phyloP scores from a whole-genome alignment of 1,140 invertebrate genomes.

The Daktulosphaira vitifoliae region DNA sequence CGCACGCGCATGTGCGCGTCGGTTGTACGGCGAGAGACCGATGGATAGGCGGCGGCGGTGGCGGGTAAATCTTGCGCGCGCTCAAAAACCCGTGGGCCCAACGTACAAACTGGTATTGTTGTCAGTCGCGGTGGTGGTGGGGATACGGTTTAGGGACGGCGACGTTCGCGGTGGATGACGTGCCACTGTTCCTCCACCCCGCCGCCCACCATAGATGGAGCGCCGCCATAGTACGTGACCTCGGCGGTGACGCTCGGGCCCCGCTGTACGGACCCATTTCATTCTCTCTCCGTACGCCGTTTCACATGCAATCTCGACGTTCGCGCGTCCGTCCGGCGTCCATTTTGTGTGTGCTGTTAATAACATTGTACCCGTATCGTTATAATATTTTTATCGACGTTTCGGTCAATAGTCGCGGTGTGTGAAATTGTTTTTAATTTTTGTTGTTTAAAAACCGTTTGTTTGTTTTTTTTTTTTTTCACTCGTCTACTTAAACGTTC shows the following conservation, averaged over 20 bases:
- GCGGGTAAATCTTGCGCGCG: not conserved
- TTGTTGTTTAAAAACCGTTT: too few species aligned
- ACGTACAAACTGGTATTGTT: not conserved
- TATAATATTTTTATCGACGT: too few species aligned
- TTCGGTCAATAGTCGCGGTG: too few species aligned
- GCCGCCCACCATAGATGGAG: too few species aligned
- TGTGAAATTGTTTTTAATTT: too few species aligned
- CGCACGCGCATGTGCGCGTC: not conserved
- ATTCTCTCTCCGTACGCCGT: conserved; percentile 11
- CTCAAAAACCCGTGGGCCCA: not conserved
- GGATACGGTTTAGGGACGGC: not conserved
- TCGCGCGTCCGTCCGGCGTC: conserved; percentile 1
- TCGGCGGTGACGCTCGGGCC: conserved; percentile 14
- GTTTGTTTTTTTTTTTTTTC: too few species aligned
- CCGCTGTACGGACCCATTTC: not conserved
- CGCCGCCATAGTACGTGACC: conserved; percentile 8
- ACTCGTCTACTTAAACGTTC: too few species aligned
- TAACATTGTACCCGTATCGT: too few species aligned
- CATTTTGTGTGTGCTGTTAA: not conserved
- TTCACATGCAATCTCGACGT: not conserved
- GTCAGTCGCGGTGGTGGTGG: not conserved
- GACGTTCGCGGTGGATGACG: conserved; percentile 7
- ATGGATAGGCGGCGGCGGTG: not conserved
- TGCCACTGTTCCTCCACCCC: not conserved
- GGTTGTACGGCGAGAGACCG: not conserved